Conservation (phyloP, 2,797 vertebrate genomes). For the Hippoglossus hippoglossus region DNA sequence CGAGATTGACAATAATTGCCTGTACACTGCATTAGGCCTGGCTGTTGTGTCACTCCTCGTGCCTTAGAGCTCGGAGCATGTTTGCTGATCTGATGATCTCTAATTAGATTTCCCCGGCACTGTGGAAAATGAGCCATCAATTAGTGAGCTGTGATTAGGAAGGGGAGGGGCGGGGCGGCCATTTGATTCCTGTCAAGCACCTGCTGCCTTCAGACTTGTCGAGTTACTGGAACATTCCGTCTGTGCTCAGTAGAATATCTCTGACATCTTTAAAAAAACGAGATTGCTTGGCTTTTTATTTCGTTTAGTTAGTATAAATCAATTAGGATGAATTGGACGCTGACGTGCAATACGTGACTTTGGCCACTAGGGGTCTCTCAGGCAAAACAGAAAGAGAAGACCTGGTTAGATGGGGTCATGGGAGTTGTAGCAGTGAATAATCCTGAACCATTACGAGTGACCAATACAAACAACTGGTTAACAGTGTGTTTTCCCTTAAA, state of each 20-base stretch:
- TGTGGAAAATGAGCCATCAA: slow-evolving; percentile 80
- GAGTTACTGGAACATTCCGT: slow-evolving; percentile 52
- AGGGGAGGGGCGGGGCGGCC: slow-evolving; percentile 19
- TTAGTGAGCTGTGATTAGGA: slow-evolving; percentile 72
- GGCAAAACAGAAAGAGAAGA: no score
- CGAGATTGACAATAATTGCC: slow-evolving; percentile 43
- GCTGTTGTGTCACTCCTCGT: slow-evolving; percentile 62
- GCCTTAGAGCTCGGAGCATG: slow-evolving; percentile 60
- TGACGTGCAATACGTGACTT: no score
- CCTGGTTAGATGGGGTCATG: no score
- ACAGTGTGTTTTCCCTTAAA: no score
- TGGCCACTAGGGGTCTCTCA: no score
- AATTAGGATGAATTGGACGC: no score
- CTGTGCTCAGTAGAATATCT: neutral
- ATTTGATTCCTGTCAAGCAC: slow-evolving; percentile 77
- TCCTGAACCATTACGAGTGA: no score
- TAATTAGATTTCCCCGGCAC: slow-evolving; percentile 77
- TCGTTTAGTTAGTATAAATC: no score
- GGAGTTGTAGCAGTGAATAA: no score
- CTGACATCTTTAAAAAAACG: no score
- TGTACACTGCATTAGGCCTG: slow-evolving; percentile 46
- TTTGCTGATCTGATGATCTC: slow-evolving; percentile 77
- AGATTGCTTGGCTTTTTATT: no score
- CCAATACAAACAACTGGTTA: no score
- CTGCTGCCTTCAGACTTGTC: slow-evolving; percentile 67